Evolutionary conservation across 2,888 invertebrate genomes (phyloP).

Genomic region (Ophion slaviceki): DNA sequence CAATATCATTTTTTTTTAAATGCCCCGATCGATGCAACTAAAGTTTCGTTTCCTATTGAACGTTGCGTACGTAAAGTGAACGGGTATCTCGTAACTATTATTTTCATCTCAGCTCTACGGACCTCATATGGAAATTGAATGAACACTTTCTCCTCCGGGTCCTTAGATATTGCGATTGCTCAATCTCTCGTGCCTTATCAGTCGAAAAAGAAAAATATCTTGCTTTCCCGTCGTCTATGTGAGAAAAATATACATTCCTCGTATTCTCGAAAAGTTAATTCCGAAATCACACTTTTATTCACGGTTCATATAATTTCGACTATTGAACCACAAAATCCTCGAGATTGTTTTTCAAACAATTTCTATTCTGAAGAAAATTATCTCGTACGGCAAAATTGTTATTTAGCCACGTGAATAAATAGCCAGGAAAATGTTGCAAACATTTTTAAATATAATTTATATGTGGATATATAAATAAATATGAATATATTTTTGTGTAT

Average conservation of each 20-base stretch:
- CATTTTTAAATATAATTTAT: too few species aligned
- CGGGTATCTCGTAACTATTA: constrained; percentile 33
- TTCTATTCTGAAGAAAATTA: too few species aligned
- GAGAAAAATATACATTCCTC: not conserved
- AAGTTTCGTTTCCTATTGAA: not conserved
- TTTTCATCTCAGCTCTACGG: constrained; percentile 4
- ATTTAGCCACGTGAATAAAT: too few species aligned
- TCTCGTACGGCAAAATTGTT: too few species aligned
- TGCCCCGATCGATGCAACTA: not conserved
- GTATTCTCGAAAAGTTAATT: not conserved
- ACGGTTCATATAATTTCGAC: not conserved
- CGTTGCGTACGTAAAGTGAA: constrained; percentile 21
- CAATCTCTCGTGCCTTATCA: not conserved
- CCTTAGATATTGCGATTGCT: not conserved
- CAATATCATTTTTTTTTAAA: too few species aligned
- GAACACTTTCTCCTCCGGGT: constrained; percentile 33
- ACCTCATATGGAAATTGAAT: not conserved
- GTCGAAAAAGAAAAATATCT: not conserved
- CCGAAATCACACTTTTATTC: not conserved
- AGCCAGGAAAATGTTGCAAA: too few species aligned
- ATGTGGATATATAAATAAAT: too few species aligned
- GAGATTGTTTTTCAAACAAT: too few species aligned
- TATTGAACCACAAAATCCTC: too few species aligned
- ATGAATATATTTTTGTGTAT: too few species aligned
- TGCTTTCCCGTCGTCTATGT: not conserved